Evolutionary conservation across 2,888 invertebrate genomes (phyloP).

Genomic region (Lagria hirta): DNA sequence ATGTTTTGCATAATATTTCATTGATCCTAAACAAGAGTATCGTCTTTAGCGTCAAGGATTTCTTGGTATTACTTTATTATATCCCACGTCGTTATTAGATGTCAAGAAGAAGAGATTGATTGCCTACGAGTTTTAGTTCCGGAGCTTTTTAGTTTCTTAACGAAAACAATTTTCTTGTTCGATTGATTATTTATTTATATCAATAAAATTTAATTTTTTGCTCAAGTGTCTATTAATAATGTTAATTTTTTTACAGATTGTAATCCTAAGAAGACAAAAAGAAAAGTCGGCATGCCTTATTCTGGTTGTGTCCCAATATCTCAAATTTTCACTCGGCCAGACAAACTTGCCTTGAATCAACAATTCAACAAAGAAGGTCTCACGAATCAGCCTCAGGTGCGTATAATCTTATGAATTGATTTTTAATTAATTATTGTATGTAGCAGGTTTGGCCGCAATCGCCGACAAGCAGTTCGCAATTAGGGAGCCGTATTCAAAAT

Average conservation of each 20-base stretch:
- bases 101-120: constrained; percentile 17
- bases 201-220: too few species aligned
- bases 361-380: constrained; percentile 28
- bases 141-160: too few species aligned
- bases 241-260: constrained; percentile 52
- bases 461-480: constrained; percentile 36
- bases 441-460: constrained; percentile 44
- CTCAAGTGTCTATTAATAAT: too few species aligned
- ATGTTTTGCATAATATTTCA: constrained; percentile 3
- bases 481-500: constrained; percentile 35
- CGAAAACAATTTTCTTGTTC: too few species aligned
- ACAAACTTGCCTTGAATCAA: constrained; percentile 59
- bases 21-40: constrained; percentile 4
- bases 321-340: constrained; percentile 67
- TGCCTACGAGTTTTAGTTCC: constrained; percentile 13
- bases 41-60: constrained; percentile 2
- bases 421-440: constrained; percentile 17
- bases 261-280: constrained; percentile 64
- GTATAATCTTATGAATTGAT: constrained; percentile 8
- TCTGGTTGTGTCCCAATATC: constrained; percentile 63
- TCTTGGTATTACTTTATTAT: constrained; percentile 2
- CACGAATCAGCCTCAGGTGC: constrained; percentile 11
- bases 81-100: constrained; percentile 9
- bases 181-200: too few species aligned
- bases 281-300: constrained; percentile 63